A percentile compares a stretch with the other conserved stretches of the same genome.
These are phyloP conservation scores for Rotaria socialis DNA, from an alignment of 2,888 invertebrate species.

Conservation along the genomic window DNA sequence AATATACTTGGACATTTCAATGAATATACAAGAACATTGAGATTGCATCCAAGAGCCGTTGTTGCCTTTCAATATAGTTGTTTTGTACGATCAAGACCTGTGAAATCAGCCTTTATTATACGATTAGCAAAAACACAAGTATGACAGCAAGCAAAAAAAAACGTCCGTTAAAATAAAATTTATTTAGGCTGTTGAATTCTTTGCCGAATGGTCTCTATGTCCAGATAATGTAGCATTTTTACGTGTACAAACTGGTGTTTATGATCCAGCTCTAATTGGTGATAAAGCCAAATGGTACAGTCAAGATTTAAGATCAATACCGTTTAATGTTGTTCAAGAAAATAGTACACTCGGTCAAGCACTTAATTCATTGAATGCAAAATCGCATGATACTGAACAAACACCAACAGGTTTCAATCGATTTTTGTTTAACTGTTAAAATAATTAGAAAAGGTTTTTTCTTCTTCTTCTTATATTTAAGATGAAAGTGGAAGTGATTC, in stretches of 20 bases:
- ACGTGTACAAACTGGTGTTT: constrained; percentile 86
- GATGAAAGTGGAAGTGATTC: constrained; percentile 89
- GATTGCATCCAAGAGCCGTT: constrained; percentile 92
- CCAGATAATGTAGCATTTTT: constrained; percentile 95
- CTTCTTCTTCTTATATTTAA: constrained; percentile 45
- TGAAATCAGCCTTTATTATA: constrained; percentile 79
- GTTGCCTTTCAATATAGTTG: constrained; percentile 97
- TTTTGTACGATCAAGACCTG: constrained; percentile 84
- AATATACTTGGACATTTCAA: constrained; percentile 93
- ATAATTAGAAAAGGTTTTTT: too few species aligned
- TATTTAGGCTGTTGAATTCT: constrained; percentile 85
- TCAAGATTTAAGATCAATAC: constrained; percentile 39
- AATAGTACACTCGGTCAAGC: constrained; percentile 43
- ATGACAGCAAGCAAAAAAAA: constrained; percentile 44
- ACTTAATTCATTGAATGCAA: constrained; percentile 30
- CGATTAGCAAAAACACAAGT: constrained; percentile 88
- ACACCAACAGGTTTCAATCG: constrained; percentile 2
- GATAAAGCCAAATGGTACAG: constrained; percentile 97
- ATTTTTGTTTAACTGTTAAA: too few species aligned
- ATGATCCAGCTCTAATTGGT: constrained; percentile 87
- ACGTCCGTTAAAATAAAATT: not conserved
- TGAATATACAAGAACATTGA: constrained; percentile 90
- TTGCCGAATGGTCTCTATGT: constrained; percentile 95
- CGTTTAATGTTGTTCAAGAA: constrained; percentile 43
- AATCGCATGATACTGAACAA: not conserved